Evolutionary conservation across 2,888 invertebrate species (phyloP), one percentile per base, ranked within the genome.

Genomic region (Drosophila cognata): DNA sequence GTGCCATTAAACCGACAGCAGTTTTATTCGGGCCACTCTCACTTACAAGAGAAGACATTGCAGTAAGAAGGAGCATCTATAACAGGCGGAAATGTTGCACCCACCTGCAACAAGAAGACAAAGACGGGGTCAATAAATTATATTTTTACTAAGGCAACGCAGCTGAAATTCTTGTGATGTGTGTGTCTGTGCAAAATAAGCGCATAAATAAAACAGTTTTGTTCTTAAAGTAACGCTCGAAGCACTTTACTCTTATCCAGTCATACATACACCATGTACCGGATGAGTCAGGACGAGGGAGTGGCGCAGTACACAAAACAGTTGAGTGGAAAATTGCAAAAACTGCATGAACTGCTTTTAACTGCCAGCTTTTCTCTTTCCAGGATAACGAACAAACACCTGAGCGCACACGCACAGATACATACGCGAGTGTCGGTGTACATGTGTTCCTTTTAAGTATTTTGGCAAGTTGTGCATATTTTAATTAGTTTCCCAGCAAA

Each of bases 391-490:
- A 74, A 79, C 59, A 79, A 74, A 51, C 57, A 64, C 36, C 35
- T 31, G 56, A 21, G 21, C 28, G 50, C 28, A 57, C 43, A 46
- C 41, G 55, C 50, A 56, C 6, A 25, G 36, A 53, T 21, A 63
- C 56, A 46, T 21, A 46, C 29, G 41, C 8, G 10, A 7, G 36
- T 21, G 28, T 7, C 33, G 36, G 46, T 41, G 53, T 52, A 35
- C 64, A 64, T 86, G 84, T 73, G 72, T 55, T 73, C 67, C 77
- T 70, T 61, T 79, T 71, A 75, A 84, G 85, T 69, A 84, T 79
- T 89, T 85, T 77, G 82, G 84, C 88, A 79, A 85, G 82, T 81
- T 85, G 82, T 87, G 88, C 89, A 85, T 82, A 89, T 89, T 89
- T 85, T 87, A 85, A 85, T 85, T 85, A 89, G 84, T 88, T 85